These are phyloP conservation scores for Myathropa florea DNA, from an alignment of 2,888 invertebrate genomes.

Conservation along the genomic window DNA sequence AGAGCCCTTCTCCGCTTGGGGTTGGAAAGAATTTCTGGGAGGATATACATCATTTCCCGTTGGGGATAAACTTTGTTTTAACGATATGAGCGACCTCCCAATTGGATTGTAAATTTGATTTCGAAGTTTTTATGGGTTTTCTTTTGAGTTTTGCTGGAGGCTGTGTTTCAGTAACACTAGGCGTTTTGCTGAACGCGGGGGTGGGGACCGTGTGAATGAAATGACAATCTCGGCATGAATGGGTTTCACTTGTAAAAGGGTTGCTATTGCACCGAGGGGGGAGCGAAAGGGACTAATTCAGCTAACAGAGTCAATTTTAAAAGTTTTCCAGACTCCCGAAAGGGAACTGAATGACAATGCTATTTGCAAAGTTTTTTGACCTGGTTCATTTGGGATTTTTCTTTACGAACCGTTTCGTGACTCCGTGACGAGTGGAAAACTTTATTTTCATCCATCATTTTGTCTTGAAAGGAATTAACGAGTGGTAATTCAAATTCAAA, in stretches of 20 bases:
- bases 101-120: slow-evolving; percentile 20
- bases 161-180: too few species aligned
- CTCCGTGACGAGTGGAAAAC: too few species aligned
- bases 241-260: background rate
- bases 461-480: too few species aligned
- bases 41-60: slow-evolving; percentile 4
- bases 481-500: too few species aligned
- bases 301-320: background rate
- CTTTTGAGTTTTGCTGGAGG: background rate
- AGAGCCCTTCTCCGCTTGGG: background rate
- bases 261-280: background rate
- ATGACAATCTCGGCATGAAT: background rate
- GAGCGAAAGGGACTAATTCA: background rate
- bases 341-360: background rate
- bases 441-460: too few species aligned
- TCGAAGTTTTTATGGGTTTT: slow-evolving; percentile 1
- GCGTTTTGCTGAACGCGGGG: too few species aligned
- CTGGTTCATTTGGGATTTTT: too few species aligned
- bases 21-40: background rate
- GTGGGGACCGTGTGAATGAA: too few species aligned
- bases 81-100: slow-evolving; percentile 9
- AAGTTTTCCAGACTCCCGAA: background rate
- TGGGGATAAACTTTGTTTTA: slow-evolving; percentile 14
- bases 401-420: background rate
- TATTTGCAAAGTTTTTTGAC: background rate